phyloP scores from a whole-genome alignment of 2,797 vertebrate genomes.

The Pangasius mekongensis region DNA sequence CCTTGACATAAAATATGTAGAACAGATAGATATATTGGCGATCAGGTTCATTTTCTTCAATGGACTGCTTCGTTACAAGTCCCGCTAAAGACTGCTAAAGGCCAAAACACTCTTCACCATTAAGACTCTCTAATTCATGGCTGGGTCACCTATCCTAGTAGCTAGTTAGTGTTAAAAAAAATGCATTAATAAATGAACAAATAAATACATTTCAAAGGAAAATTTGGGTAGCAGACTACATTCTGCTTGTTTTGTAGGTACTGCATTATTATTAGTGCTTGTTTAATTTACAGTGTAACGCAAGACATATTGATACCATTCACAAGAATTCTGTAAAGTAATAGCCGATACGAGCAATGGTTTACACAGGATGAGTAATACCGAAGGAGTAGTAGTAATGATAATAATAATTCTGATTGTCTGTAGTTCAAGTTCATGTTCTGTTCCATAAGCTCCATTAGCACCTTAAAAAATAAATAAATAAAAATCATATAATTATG shows the following conservation, averaged over 20 bases:
- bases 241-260: not conserved
- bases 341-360: not conserved
- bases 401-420: not conserved
- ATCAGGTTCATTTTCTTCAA: not conserved
- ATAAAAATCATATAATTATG: not conserved
- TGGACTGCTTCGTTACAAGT: not conserved
- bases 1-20: not conserved
- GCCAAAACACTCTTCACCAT: not conserved
- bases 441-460: not conserved
- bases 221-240: not conserved
- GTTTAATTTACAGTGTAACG: not conserved
- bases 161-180: not conserved
- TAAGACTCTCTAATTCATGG: not conserved
- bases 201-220: not conserved
- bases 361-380: not conserved
- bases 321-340: not conserved
- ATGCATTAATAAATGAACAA: too few species aligned
- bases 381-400: not conserved
- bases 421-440: not conserved
- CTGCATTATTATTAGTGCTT: not conserved
- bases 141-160: not conserved
- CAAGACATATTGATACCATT: not conserved
- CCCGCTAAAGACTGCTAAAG: not conserved
- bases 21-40: not conserved
- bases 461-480: not conserved